These are phyloP conservation scores for Thecophora atra DNA, from an alignment of 2,888 invertebrate genomes.

Conservation along the genomic window DNA sequence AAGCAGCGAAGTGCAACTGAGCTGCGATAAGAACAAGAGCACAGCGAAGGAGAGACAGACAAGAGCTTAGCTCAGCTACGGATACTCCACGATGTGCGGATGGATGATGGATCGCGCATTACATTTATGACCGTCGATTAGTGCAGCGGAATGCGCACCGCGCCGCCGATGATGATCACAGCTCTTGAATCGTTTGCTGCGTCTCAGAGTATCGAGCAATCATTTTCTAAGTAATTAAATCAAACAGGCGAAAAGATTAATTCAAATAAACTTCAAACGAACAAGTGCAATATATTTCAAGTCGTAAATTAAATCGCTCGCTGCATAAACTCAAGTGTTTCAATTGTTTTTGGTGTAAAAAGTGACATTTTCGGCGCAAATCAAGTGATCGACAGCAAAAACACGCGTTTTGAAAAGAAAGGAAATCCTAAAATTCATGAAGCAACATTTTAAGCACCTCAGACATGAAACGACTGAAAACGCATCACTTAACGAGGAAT, in stretches of 20 bases:
- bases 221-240: not conserved
- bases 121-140: slow-evolving; percentile 20
- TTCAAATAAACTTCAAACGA: not conserved
- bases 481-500: not conserved
- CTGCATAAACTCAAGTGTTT: not conserved
- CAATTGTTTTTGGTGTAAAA: not conserved
- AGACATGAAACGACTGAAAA: not conserved
- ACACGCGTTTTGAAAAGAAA: not conserved
- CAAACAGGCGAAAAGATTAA: not conserved
- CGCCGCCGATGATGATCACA: not conserved
- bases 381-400: slow-evolving; percentile 6
- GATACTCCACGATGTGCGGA: not conserved
- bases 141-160: slow-evolving; percentile 19
- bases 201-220: not conserved
- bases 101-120: slow-evolving; percentile 25
- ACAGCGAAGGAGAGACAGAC: not conserved
- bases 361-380: not conserved
- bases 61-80: not conserved
- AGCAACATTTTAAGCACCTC: not conserved
- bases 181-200: not conserved
- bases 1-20: not conserved
- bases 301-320: too few species aligned
- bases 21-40: slow-evolving; percentile 3
- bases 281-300: slow-evolving; percentile 3
- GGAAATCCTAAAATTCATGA: not conserved